Base-by-base conservation (phyloP, 1,140 invertebrate genomes). In the Trissolcus basalis region DNA sequence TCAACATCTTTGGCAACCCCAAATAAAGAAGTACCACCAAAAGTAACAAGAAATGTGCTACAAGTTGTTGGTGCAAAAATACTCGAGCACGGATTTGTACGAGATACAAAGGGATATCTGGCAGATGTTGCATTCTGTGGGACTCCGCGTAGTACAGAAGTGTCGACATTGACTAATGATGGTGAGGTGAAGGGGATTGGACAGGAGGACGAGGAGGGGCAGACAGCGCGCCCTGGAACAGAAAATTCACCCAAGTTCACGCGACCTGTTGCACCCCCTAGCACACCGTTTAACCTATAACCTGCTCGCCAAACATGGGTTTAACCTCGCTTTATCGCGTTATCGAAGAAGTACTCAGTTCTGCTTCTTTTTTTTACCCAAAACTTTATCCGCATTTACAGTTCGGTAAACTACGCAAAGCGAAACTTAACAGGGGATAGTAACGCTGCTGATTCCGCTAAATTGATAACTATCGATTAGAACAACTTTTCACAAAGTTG, bases 101-200 rank as follows among this genome's bases (percentile, higher is more conserved):
- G 80, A 75, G 81, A 82, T 82, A 83, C 80, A 79, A 81, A 80
- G 77, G 80, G 81, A 83, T 84, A 85, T 84, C 81, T 78, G 79
- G 82, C 82, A 85, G 86, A 86, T 86, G 86, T 79, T 85, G 80
- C 83, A 86, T 85, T 86, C 81, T 80, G 80, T 64, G 81, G 83
- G 76, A 81, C 78, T 86, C 82, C 80, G 82, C 81, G 81, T 79
- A 78, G 81, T 83, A 82, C 81, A 78, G 67, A 75, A 81, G 85
- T 84, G 86, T 82, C 84, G 87, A 88, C 87, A 85, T 87, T 88
- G 87, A 88, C 87, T 89, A 89, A 88, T 89, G 86, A 88, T 85
- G 85, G 84, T 80, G 82, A 82, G 80, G 82, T 82, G 83, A 85
- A 85, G 77, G 81, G 80, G 80, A 75, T 80, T 59, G 79, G 76